Conservation (phyloP, 1,140 invertebrate genomes). For the Physella acuta region DNA sequence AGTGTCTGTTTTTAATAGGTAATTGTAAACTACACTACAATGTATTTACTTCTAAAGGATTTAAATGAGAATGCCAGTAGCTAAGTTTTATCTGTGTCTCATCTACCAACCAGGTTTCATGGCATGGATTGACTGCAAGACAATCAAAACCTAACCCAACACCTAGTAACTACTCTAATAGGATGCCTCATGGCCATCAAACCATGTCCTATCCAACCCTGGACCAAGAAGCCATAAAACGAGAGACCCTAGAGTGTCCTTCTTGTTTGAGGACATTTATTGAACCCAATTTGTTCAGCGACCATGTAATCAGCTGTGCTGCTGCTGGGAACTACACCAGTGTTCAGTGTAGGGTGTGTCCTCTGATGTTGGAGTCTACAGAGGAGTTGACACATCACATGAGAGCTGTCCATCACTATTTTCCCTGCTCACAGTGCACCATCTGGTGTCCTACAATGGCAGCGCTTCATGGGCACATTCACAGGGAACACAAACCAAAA, state of each 20-base stretch:
- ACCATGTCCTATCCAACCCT: neutral
- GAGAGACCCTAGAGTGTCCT: neutral
- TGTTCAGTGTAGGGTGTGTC: neutral
- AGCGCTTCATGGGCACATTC: constrained; percentile 14
- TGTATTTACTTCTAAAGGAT: no score
- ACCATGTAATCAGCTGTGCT: neutral
- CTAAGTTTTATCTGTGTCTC: constrained; percentile 6
- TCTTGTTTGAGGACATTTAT: neutral
- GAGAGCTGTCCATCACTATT: neutral
- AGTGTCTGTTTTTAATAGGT: no score
- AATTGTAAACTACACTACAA: no score
- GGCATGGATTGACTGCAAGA: neutral
- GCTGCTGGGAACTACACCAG: neutral
- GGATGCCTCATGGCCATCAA: neutral
- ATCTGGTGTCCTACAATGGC: constrained; percentile 5
- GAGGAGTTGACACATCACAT: constrained; percentile 7
- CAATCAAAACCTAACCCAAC: neutral
- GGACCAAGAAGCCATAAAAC: neutral
- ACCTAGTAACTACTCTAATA: neutral
- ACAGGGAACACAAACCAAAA: constrained; percentile 20
- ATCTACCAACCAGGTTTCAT: constrained; percentile 9
- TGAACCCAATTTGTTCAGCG: neutral
- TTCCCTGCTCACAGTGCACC: constrained; percentile 9
- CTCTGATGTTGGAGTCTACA: neutral
- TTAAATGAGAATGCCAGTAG: no score